phyloP scores from a whole-genome alignment of 1,140 invertebrate species.

The Drosophila mayri region DNA sequence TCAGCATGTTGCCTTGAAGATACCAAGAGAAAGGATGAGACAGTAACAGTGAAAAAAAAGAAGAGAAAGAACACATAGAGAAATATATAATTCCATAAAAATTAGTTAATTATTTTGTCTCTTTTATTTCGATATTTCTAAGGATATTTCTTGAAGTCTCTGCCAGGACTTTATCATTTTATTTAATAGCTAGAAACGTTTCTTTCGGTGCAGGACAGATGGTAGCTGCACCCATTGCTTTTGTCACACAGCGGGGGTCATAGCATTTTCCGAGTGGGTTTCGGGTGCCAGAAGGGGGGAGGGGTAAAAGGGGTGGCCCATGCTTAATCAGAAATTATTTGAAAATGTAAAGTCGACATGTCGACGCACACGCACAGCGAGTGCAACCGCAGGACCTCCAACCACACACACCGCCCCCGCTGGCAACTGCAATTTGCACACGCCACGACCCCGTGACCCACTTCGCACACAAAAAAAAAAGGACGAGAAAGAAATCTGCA shows the following conservation, averaged over 20 bases:
- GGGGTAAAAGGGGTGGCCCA: constrained; percentile 10
- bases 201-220: constrained; percentile 21
- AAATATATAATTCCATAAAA: neutral
- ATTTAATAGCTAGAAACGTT: too few species aligned
- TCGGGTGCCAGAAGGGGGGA: neutral
- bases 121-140: too few species aligned
- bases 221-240: constrained; percentile 68
- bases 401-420: constrained; percentile 7
- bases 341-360: constrained; percentile 81
- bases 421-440: constrained; percentile 74
- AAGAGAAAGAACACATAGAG: neutral
- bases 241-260: constrained; percentile 71
- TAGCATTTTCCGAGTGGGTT: constrained; percentile 19
- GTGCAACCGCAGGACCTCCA: constrained; percentile 44
- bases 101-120: too few species aligned
- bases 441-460: constrained; percentile 76
- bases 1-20: constrained; percentile 66
- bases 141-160: too few species aligned
- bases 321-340: constrained; percentile 83
- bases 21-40: constrained; percentile 22
- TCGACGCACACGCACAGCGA: constrained; percentile 66
- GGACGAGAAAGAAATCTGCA: constrained; percentile 58
- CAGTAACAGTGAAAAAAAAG: neutral
- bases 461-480: constrained; percentile 41
- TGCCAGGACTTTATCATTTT: neutral